Conservation (phyloP, 2,888 invertebrate genomes). For the Acanthosoma haemorrhoidale region DNA sequence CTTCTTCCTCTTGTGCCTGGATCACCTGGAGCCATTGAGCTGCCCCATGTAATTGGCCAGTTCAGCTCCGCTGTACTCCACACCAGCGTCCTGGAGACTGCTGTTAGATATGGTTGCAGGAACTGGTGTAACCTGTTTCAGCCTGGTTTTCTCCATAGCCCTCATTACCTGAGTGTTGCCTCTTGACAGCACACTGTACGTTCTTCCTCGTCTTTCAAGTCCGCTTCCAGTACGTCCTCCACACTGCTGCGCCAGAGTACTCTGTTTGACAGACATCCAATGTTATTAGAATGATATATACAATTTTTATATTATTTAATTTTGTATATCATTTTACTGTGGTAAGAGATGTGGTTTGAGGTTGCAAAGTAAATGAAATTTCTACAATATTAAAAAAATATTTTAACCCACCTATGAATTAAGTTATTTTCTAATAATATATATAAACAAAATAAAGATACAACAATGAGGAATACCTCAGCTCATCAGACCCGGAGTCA, state of each 20-base stretch:
- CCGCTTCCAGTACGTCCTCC: conserved; percentile 33
- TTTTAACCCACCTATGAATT: too few relatives aligned
- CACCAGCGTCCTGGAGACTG: conserved; percentile 59
- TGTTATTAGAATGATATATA: too few relatives aligned
- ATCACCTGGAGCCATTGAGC: conserved; percentile 49
- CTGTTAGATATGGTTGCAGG: conserved; percentile 61
- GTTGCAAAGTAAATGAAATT: too few relatives aligned
- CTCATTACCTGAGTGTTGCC: conserved; percentile 35
- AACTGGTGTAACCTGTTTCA: not conserved
- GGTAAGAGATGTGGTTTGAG: too few relatives aligned
- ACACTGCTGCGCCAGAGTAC: conserved; percentile 46
- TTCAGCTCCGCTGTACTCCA: conserved; percentile 63
- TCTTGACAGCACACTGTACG: conserved; percentile 45
- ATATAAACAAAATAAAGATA: too few relatives aligned
- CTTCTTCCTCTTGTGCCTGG: not conserved
- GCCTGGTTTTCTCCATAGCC: not conserved
- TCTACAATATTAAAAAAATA: too few relatives aligned
- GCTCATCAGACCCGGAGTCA: too few relatives aligned
- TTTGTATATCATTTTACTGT: too few relatives aligned
- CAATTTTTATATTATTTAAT: too few relatives aligned
- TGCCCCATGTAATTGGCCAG: conserved; percentile 65
- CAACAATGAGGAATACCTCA: too few relatives aligned
- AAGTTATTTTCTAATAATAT: too few relatives aligned
- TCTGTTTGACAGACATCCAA: conserved; percentile 46
- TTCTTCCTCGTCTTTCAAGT: conserved; percentile 39